Percentiles rank a stretch among this genome's conserved stretches.
These are phyloP conservation scores for Danionella cerebrum DNA, from an alignment of 2,113 vertebrate species.

Conservation along the genomic window DNA sequence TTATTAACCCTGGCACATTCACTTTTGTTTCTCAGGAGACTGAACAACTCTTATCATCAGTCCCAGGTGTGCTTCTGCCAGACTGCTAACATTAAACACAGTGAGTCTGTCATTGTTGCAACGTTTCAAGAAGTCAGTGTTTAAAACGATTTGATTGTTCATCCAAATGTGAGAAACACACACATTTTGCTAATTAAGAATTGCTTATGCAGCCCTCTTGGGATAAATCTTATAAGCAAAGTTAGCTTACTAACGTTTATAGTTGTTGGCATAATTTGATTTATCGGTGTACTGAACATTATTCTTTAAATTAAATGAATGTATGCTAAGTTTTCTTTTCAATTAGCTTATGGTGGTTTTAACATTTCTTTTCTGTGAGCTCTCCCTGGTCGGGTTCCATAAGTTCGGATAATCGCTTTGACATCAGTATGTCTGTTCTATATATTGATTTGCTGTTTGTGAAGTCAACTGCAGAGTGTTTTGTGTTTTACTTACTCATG, in stretches of 20 bases:
- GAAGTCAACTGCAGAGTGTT: background rate
- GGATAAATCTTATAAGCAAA: background rate
- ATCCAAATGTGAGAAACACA: conserved; percentile 4
- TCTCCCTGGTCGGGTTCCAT: background rate
- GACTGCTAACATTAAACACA: conserved; percentile 22
- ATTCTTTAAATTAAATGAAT: too few relatives aligned
- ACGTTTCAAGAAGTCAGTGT: background rate
- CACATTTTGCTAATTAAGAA: conserved; percentile 1
- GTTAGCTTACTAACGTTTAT: background rate
- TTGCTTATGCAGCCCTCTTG: background rate
- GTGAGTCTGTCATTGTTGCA: conserved; percentile 31
- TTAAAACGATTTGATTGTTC: conserved; percentile 28
- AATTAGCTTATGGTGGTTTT: background rate
- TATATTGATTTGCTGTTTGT: conserved; percentile 33
- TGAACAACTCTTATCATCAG: background rate
- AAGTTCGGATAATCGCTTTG: conserved; percentile 24
- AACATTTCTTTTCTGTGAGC: conserved; percentile 2
- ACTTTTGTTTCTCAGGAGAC: conserved; percentile 25
- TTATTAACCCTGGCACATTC: conserved; percentile 39
- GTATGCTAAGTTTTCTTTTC: too few relatives aligned
- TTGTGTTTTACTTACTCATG: background rate
- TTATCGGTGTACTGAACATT: too few relatives aligned
- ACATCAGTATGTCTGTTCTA: conserved; percentile 15
- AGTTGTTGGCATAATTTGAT: too few relatives aligned
- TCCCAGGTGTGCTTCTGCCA: conserved; percentile 34